Percentiles rank a stretch among this genome's conserved stretches.
Evolutionary conservation across 2,888 invertebrate genomes (phyloP).

Genomic region (Pollenia labialis): DNA sequence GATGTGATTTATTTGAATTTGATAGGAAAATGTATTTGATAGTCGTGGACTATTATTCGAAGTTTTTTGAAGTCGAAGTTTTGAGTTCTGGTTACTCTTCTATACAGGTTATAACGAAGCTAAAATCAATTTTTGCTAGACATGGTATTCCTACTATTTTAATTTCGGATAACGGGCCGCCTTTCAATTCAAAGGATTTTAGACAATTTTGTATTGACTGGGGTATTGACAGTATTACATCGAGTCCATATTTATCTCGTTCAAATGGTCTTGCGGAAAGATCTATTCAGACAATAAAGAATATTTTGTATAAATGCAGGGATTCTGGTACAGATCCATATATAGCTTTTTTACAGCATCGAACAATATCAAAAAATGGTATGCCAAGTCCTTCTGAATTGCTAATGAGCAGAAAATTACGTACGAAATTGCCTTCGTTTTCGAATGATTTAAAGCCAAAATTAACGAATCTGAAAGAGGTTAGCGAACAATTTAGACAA

Average conservation of each 20-base stretch:
- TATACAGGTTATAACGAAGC: no score
- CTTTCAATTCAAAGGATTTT: constrained; percentile 56
- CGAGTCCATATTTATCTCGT: constrained; percentile 68
- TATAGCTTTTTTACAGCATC: constrained; percentile 52
- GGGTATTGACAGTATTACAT: constrained; percentile 67
- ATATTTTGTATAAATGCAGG: no score
- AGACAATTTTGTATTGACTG: constrained; percentile 55
- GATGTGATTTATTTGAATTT: constrained; percentile 62
- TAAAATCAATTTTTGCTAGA: constrained; percentile 71
- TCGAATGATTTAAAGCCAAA: constrained; percentile 12
- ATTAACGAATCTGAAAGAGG: neutral
- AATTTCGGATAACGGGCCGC: constrained; percentile 65
- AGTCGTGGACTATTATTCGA: no score
- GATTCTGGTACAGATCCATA: no score
- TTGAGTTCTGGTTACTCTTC: no score
- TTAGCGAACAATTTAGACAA: neutral
- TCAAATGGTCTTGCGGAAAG: constrained; percentile 73
- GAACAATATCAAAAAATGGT: constrained; percentile 41
- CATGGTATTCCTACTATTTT: no score
- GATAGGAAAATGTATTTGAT: no score
- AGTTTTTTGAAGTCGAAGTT: no score
- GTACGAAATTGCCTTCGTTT: constrained; percentile 39
- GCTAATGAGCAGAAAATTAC: constrained; percentile 62
- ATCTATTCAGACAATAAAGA: no score
- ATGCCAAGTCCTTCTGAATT: constrained; percentile 62